Conservation (phyloP, 2,113 vertebrate genomes). For the Laticauda laticaudata region DNA sequence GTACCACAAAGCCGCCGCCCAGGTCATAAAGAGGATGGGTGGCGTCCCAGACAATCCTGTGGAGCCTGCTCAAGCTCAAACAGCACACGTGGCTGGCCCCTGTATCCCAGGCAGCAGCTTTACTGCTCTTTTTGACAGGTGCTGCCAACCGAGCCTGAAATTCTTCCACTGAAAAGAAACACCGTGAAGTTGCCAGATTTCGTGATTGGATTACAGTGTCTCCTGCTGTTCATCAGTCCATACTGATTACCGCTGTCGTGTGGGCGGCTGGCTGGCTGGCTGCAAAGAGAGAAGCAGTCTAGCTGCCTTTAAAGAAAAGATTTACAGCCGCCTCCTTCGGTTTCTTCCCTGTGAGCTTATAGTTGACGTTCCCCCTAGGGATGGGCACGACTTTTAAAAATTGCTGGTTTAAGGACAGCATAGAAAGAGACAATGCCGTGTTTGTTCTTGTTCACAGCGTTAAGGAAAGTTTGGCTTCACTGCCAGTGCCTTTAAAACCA, state of each 20-base stretch:
- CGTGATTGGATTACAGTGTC: not conserved
- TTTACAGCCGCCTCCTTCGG: not conserved
- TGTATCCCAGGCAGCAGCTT: fast-evolving
- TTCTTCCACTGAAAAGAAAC: not conserved
- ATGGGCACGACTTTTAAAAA: slow-evolving; percentile 34
- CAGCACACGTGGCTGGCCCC: not conserved
- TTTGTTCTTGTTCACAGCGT: not conserved
- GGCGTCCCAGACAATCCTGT: no score
- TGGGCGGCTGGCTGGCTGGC: fast-evolving
- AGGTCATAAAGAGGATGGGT: no score
- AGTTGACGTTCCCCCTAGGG: slow-evolving; percentile 17
- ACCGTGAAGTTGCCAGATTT: not conserved
- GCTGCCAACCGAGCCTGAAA: not conserved
- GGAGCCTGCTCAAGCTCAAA: no score
- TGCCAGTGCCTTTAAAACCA: not conserved
- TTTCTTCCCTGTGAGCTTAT: not conserved
- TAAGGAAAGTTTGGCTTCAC: not conserved
- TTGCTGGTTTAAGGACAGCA: not conserved
- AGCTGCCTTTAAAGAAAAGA: not conserved
- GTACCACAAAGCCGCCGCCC: no score
- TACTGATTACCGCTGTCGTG: not conserved
- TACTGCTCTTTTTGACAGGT: not conserved
- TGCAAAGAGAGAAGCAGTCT: not conserved
- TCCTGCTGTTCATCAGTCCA: not conserved
- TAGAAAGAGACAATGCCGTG: not conserved